Evolutionary conservation across 2,797 vertebrate genomes (phyloP).

Genomic region (Helicolenus hilgendorfi): DNA sequence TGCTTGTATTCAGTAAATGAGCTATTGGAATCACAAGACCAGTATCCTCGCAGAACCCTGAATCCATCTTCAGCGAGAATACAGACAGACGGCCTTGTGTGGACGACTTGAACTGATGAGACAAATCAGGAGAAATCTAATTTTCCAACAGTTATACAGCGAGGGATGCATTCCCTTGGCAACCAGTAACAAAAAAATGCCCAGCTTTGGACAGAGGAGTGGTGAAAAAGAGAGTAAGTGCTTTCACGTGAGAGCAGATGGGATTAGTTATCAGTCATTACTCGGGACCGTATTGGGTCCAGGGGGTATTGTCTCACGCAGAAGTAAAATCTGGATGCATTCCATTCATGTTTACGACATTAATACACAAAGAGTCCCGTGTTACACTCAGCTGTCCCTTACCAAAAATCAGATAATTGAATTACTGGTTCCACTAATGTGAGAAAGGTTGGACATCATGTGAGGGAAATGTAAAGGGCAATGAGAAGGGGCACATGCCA

Average conservation of each 20-base stretch:
- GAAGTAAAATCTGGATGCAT: slow-evolving; percentile 42
- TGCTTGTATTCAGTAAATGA: slow-evolving; percentile 11
- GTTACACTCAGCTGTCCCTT: slow-evolving; percentile 37
- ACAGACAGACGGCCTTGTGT: slow-evolving; percentile 58
- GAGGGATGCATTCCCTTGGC: slow-evolving; percentile 58
- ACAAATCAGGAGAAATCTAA: slow-evolving; percentile 79
- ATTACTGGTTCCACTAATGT: slow-evolving; percentile 62
- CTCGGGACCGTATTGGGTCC: background rate
- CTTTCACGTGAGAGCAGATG: slow-evolving; percentile 69
- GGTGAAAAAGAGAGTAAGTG: slow-evolving; percentile 29
- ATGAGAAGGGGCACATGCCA: background rate
- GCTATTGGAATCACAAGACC: slow-evolving; percentile 66
- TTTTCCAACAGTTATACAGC: slow-evolving; percentile 55
- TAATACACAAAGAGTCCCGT: slow-evolving; percentile 64
- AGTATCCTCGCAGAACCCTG: slow-evolving; percentile 1
- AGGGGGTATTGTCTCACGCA: slow-evolving; percentile 52
- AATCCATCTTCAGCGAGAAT: slow-evolving; percentile 2
- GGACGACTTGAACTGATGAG: slow-evolving; percentile 31
- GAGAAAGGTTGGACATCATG: slow-evolving; percentile 66
- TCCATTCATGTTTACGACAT: slow-evolving; percentile 37
- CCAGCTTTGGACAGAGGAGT: background rate
- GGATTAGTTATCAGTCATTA: slow-evolving; percentile 36
- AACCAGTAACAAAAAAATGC: slow-evolving; percentile 42
- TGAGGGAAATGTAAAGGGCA: slow-evolving; percentile 28
- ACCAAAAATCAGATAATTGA: slow-evolving; percentile 66